phyloP scores from a whole-genome alignment of 2,113 vertebrate genomes.

The Plecturocebus donacophilus region DNA sequence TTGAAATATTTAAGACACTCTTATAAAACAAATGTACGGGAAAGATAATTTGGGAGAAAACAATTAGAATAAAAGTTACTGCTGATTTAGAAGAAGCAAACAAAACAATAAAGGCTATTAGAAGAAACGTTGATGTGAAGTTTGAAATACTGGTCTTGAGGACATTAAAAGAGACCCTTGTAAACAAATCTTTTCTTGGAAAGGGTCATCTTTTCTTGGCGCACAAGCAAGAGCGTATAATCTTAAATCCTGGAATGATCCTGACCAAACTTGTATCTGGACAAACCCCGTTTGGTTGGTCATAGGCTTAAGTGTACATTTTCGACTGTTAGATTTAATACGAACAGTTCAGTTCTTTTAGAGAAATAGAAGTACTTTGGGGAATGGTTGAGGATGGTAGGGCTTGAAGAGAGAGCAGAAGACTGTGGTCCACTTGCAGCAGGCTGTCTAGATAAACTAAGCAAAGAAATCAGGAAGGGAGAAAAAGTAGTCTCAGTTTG shows the following conservation, averaged over 20 bases:
- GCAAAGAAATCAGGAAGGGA: background rate
- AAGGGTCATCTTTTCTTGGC: background rate
- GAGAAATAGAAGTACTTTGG: background rate
- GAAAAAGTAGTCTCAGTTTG: background rate
- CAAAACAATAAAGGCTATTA: background rate
- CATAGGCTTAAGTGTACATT: background rate
- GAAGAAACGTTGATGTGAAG: background rate
- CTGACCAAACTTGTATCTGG: background rate
- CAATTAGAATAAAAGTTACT: background rate
- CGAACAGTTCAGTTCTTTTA: background rate
- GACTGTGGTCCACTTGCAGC: background rate
- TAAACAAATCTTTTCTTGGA: background rate
- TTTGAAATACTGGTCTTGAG: background rate
- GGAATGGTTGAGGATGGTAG: background rate
- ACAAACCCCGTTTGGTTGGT: background rate
- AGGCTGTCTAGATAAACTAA: background rate
- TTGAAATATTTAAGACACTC: background rate
- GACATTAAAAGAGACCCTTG: background rate
- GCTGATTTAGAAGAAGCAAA: background rate
- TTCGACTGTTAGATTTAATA: background rate
- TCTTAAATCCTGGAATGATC: background rate
- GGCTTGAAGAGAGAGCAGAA: background rate
- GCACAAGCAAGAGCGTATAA: background rate
- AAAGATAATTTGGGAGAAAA: background rate
- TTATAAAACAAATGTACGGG: background rate